Evolutionary conservation across 2,797 vertebrate genomes (phyloP).

Genomic region (Hypotaenidia philippensis): DNA sequence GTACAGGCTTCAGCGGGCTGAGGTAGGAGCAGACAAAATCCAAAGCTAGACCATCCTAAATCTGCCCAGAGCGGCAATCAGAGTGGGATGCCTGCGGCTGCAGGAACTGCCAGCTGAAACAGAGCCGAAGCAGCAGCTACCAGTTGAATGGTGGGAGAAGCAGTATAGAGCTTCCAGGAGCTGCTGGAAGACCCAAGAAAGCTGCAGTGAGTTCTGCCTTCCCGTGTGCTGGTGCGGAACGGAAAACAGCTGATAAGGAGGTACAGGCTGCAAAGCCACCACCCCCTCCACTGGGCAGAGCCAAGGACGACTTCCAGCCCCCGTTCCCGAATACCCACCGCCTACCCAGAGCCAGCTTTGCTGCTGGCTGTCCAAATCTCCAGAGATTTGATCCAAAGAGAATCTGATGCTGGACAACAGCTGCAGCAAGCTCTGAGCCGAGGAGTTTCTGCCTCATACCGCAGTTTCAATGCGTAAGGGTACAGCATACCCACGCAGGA

Average conservation of each 20-base stretch:
- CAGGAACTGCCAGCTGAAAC: background rate
- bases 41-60: background rate
- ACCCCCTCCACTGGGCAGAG: background rate
- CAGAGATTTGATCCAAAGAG: background rate
- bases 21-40: background rate
- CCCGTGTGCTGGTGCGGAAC: background rate
- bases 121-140: slow-evolving; percentile 24
- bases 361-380: background rate
- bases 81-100: slow-evolving; percentile 3
- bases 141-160: accelerated
- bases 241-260: slow-evolving; percentile 1
- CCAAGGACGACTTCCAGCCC: background rate
- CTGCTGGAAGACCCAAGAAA: background rate
- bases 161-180: background rate
- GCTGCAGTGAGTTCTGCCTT: background rate
- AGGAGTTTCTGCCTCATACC: background rate
- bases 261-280: background rate
- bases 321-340: accelerated
- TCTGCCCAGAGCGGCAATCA: accelerated
- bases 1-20: background rate
- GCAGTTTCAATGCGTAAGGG: background rate
- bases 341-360: accelerated
- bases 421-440: background rate
- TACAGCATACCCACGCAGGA: background rate
- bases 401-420: background rate